These are phyloP conservation scores for Urocitellus parryii DNA, from an alignment of 2,113 vertebrate genomes.

Conservation along the genomic window DNA sequence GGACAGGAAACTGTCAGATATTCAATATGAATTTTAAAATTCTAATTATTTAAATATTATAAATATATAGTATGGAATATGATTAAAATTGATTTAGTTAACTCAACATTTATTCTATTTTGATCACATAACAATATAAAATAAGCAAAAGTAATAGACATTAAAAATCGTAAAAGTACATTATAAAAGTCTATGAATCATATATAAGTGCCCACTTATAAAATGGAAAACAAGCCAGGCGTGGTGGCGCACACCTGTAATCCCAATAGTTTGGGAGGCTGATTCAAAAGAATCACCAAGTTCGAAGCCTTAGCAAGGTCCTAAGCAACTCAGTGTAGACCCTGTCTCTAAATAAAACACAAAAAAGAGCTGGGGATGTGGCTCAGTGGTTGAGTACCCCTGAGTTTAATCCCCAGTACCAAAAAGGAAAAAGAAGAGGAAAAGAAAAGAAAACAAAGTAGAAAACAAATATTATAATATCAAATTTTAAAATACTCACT, in stretches of 20 bases:
- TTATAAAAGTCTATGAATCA: constrained; percentile 30
- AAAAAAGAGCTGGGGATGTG: too few species aligned
- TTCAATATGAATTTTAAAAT: neutral
- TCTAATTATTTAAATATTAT: constrained; percentile 52
- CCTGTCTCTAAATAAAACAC: too few species aligned
- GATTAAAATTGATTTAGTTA: constrained; percentile 27
- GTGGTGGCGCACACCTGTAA: too few species aligned
- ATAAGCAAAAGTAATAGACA: neutral
- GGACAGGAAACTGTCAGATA: neutral
- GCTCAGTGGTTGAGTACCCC: too few species aligned
- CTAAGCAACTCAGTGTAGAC: too few species aligned
- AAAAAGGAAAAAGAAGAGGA: too few species aligned
- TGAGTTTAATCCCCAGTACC: too few species aligned
- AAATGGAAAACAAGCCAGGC: neutral
- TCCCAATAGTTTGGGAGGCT: too few species aligned
- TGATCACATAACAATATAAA: constrained; percentile 48
- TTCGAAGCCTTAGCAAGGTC: too few species aligned
- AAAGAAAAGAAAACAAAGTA: too few species aligned
- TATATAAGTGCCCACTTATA: neutral
- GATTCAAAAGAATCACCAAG: too few species aligned
- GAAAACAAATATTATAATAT: neutral
- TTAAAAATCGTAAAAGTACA: constrained; percentile 41
- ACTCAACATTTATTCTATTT: constrained; percentile 33
- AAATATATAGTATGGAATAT: constrained; percentile 3
- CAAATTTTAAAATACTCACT: constrained; percentile 20